Conservation (phyloP, 1,140 invertebrate genomes). For the Subanguina moxae region DNA sequence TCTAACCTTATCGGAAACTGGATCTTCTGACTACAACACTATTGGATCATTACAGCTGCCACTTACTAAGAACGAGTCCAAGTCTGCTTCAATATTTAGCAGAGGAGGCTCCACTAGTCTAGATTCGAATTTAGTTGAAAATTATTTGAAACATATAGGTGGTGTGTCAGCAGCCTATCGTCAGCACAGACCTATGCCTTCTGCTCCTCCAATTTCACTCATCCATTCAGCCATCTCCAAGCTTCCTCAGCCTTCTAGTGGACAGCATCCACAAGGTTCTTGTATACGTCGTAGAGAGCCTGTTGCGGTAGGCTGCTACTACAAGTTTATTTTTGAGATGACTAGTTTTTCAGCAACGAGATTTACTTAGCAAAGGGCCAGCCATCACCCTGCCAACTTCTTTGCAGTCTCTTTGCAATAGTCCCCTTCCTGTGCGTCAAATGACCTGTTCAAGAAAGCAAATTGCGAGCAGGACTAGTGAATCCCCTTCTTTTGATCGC, state of each 20-base stretch:
- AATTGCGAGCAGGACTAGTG: not conserved
- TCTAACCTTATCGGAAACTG: not conserved
- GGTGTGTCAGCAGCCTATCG: constrained; percentile 5
- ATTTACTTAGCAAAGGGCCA: not conserved
- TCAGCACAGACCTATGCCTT: constrained; percentile 15
- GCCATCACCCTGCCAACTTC: not conserved
- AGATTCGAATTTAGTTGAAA: not conserved
- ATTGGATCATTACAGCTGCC: constrained; percentile 16
- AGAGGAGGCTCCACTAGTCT: constrained; percentile 7
- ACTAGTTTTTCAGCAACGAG: constrained; percentile 8
- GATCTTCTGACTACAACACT: constrained; percentile 23
- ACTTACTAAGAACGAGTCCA: not conserved
- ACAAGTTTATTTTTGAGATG: too few species aligned
- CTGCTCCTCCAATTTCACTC: constrained; percentile 22
- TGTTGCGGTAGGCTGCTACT: constrained; percentile 1
- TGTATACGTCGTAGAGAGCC: not conserved
- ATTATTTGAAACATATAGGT: not conserved
- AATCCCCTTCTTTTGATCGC: not conserved
- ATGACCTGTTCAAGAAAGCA: not conserved
- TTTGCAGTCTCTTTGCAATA: not conserved
- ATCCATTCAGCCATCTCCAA: constrained; percentile 14
- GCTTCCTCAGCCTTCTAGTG: constrained; percentile 3
- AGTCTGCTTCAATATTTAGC: constrained; percentile 5
- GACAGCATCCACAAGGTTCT: not conserved
- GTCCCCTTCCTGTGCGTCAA: constrained; percentile 1